Base-by-base conservation (phyloP, 1,140 invertebrate genomes). In the Drosophila lini region DNA sequence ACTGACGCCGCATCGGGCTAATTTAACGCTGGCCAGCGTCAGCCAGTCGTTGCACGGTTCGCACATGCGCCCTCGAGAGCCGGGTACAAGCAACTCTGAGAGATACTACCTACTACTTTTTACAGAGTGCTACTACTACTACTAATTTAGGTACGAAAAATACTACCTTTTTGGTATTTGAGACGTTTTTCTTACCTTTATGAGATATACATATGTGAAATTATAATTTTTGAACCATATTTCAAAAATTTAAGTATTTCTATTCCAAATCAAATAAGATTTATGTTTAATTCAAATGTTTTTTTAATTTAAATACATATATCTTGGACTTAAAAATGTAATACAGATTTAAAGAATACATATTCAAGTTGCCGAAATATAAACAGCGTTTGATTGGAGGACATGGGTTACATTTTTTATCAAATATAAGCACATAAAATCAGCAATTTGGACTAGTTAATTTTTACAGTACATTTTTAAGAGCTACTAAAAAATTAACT, bases 1-100 rank as follows among this genome's bases (percentile, higher is more conserved):
- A 81, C 58, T 85, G 74, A 81, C 57, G 76, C 81, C 56, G 80
- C 80, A 59, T 60, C 67, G 61, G 62, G 81, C 80, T 83, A 79
- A 82, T 82, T 82, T 75, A 47, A 58, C 9, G n/a, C 28, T 16
- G 28, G 31, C 45, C 44, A 60, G 32, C 61, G 55, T 45, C 78
- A 64, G 56, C 8, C 75, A 60, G 56, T 57, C 64, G 32, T 42
- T 25, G 34, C 47, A 44, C 50, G 50, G 55, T 73, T 13, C 38
- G 57, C 81, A 74, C 81, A 77, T 73, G 81, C 82, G 78, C 58
- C 5, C 58, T 52, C 1, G 15, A n/a, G 22, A 41, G 1, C 5
- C 28, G 31, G 11, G 11, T 38, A 8, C 4, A 36, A 75, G 75
- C 61, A 64, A 70, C 68, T 16, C 81, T 80, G 57, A 1, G 0